Evolutionary conservation across 1,140 invertebrate genomes (phyloP), one percentile per base, ranked within the genome.

Genomic region (Macrobrachium rosenbergii): DNA sequence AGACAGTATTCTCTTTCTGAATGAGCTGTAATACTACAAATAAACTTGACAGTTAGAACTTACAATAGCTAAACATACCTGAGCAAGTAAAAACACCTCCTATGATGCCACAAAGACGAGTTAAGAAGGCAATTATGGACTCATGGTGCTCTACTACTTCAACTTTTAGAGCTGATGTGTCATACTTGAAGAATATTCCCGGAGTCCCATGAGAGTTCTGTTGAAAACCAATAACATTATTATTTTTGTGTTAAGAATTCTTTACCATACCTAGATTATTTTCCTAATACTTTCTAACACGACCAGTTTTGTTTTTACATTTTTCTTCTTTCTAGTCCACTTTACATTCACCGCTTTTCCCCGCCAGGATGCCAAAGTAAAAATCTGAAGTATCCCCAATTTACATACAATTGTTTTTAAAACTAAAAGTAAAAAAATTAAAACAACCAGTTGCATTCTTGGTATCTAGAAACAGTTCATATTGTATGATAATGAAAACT

Each of bases 151-250:
- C 96, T 77, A 93, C 94, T 0, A 98, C 96, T 90, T 94, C 94
- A 37, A 99, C 95, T 93, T 97, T 97, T 45, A 99, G 92, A 8
- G 96, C 95, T 88, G 96, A 96, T 92, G 96, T 95, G 90, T 98
- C 97, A 92, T 99, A 99, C 92, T 98, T 98, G 90, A 99, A 96
- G 92, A 97, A 99, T 90, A 99, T 97, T 58, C 98, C 98, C 12
- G 97, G 96, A 23, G 97, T 95, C 8, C 97, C 98, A 92, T 98
- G 97, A 52, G 96, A 97, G 23, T 97, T 97, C 92, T 95, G 93
- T 62, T 16, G 76, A 79, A 58, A 69, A 78, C 28, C 19, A n/a
- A 12, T 28, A 21, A 43, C 2, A 43, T 21, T 8, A 8, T 10
- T 5, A 52, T 52, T 52, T 67, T 67, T 16, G 64, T 3, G 16